Evolutionary conservation across 2,113 vertebrate genomes (phyloP), one percentile per base, ranked within the genome.

Genomic region (Entomyzon cyanotis): DNA sequence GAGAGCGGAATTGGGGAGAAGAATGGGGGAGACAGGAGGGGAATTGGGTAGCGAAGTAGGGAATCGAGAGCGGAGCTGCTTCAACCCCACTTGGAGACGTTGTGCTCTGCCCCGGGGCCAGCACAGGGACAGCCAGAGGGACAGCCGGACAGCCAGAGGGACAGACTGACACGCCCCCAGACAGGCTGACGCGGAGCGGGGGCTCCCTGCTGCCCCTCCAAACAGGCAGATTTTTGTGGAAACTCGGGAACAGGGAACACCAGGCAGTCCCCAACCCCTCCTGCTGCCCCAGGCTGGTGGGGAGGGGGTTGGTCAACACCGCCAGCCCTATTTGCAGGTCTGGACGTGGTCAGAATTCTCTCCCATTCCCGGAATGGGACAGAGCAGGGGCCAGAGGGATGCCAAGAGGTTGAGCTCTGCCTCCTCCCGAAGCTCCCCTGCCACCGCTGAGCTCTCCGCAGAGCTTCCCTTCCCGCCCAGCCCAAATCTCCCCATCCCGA

Each of bases 1-100:
- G 23, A 4, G 4, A 1, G 3, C 5, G 17, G 13, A 22, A 21
- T 0, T 30, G 44, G 9, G n/a, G 33, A 68, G 9, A 1, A 3
- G 30, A 44, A 27, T 1, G 21, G 31, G 33, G 41, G 44, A 23
- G 5, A 0, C 2, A 18, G 9, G 15, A 2, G 4, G 33, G 3
- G 10, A 35, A 28, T 2, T 47, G 21, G 35, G 7, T 15, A 16
- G 33, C 0, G 6, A 25, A 0, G 8, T 10, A 3, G 9, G 27
- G 20, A 31, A 58, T 0, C 1, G 24, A 24, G 30, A 53, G 27
- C 30, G 6, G 46, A 28, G 16, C 52, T 55, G 62, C 46, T 27
- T 55, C 3, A 42, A 62, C 22, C 20, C 52, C 5, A 1, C 21
- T 28, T 23, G 71, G 39, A 25, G 49, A 3, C 3, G 6, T 2